A percentile compares a stretch with the other conserved stretches of the same genome.
These are phyloP conservation scores for Polydrusus tereticollis DNA, from an alignment of 2,888 invertebrate species.

Conservation along the genomic window DNA sequence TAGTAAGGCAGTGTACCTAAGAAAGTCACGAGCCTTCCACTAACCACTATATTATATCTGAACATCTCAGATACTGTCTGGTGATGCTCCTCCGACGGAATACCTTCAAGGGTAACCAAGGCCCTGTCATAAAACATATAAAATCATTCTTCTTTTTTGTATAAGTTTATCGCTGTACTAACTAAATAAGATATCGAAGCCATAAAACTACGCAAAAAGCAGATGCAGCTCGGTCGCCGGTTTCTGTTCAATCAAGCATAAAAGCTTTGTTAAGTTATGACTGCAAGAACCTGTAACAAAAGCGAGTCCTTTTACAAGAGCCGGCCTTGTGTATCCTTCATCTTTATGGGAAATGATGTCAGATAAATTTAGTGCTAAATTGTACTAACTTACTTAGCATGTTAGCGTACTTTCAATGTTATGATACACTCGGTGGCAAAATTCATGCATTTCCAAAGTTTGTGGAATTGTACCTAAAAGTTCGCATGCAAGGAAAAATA, in stretches of 20 bases:
- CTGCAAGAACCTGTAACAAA: slow-evolving; percentile 11
- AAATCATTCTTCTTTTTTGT: background rate
- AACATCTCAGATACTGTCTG: no score
- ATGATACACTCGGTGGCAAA: no score
- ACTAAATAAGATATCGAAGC: slow-evolving; percentile 5
- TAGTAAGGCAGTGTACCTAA: no score
- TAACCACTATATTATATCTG: no score
- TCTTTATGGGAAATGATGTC: background rate
- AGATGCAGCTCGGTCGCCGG: background rate
- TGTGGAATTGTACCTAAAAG: no score
- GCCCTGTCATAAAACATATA: background rate
- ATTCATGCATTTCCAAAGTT: no score
- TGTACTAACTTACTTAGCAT: slow-evolving; percentile 1
- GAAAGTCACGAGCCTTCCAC: no score
- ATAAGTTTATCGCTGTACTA: background rate
- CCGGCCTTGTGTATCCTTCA: slow-evolving; percentile 4
- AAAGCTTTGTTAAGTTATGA: slow-evolving; percentile 11
- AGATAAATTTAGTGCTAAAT: background rate
- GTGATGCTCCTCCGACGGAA: no score
- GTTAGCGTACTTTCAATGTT: no score
- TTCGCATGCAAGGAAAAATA: no score
- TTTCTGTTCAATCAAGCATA: slow-evolving; percentile 2
- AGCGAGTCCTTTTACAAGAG: slow-evolving; percentile 10
- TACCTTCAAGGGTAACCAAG: background rate
- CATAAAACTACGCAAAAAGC: slow-evolving; percentile 9